These are phyloP conservation scores for Eurystomus glaucurus DNA, from an alignment of 2,797 vertebrate species.

Conservation along the genomic window DNA sequence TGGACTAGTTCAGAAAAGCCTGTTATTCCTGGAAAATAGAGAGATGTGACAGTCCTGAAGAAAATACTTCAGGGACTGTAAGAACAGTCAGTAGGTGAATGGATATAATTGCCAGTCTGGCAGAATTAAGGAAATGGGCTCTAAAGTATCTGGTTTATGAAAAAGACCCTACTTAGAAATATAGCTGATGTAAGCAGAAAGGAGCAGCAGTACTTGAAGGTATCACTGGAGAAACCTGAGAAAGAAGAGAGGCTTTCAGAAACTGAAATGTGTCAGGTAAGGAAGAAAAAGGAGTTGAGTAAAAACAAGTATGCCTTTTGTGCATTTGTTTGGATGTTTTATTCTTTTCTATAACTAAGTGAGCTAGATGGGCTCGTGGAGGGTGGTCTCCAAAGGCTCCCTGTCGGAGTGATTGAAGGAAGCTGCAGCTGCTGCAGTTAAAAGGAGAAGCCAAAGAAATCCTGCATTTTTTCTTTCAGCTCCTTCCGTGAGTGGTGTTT, in stretches of 20 bases:
- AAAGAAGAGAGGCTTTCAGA: not conserved
- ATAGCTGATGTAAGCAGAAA: not conserved
- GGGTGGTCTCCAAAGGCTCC: not conserved
- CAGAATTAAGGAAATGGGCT: not conserved
- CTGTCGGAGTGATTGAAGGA: fast-evolving
- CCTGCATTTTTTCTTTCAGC: not conserved
- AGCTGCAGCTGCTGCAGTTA: not conserved
- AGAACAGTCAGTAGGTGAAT: not conserved
- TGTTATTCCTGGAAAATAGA: not conserved
- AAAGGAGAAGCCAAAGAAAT: not conserved
- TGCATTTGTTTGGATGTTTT: not conserved
- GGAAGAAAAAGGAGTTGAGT: not conserved
- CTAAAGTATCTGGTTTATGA: not conserved
- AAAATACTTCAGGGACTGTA: not conserved
- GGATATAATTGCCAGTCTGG: not conserved
- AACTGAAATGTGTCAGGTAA: not conserved
- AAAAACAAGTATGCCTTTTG: not conserved
- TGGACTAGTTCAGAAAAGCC: not conserved
- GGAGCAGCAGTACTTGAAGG: not conserved
- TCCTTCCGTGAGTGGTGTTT: not conserved
- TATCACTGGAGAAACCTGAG: not conserved
- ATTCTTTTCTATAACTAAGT: not conserved
- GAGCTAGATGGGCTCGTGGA: not conserved
- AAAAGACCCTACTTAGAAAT: not conserved
- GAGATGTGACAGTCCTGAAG: not conserved